Evolutionary conservation across 2,888 invertebrate genomes (phyloP), one percentile per base, ranked within the genome.

Genomic region (Ochropleura plecta): DNA sequence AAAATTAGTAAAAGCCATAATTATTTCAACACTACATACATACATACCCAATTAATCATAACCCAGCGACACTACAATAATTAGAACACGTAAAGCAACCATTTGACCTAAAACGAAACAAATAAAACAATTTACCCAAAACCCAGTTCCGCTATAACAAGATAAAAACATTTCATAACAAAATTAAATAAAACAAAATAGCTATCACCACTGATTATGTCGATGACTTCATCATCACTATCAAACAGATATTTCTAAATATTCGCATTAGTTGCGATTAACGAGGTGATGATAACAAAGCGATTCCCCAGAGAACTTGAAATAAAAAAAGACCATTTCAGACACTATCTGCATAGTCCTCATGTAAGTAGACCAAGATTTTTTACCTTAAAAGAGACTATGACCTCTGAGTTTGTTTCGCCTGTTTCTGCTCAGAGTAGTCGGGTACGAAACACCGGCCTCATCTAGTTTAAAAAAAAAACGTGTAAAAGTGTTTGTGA

Each of bases 201-300:
- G 18, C 7, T 65, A 73, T 80, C 84, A 14, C 10, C 3, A 10
- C 51, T 81, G 82, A 81, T 84, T 70, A 70, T 14, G 42, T 8
- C 10, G 7, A 42, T 85, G 81, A 81, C 69, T 66, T 85, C 81
- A 81, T n/a, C 12, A 3, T 10, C 6, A 12, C 10, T 73, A 84
- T 80, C 84, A 44, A 5, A 10, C 8, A 59, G 67, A 69, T 81
- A 81, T 63, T 81, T 67, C 66, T 85, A 74, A 85, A 70, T 70
- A 64, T 76, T 81, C 76, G 63, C 60, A 63, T 81, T 70, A 81
- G 66, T 40, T 14, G 81, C 14, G 80, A 81, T 81, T 44, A 44
- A 60, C 20, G 10, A 20, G 12, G 12, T 62, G n/a, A 12, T n/a
- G 44, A 62, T 62, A 62, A n/a, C 62, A 44, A 62, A 44, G 62